Evolutionary conservation across 2,797 vertebrate species (phyloP), one percentile per base, ranked within the genome.

Genomic region (Clangula hyemalis): DNA sequence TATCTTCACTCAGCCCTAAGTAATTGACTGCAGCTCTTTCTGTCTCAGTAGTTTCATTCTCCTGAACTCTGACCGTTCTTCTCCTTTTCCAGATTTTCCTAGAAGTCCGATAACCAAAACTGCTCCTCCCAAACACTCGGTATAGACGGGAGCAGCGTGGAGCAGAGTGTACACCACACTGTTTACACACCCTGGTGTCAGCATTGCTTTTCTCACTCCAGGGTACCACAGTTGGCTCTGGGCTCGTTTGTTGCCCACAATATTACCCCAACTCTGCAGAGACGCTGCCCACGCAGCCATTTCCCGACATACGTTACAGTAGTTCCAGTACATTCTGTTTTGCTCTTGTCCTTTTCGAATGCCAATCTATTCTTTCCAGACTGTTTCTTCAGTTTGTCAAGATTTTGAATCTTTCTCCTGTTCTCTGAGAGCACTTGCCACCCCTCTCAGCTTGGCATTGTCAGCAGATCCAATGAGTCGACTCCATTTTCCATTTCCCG

Each of bases 341-440:
- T 64, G 60, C 51, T 68, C 43, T 56, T 10, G 3, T 79, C 84
- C 75, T 56, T 80, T 38, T 30, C 1, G 3, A 83, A 51, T 2
- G 3, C 24, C 77, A 21, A 1, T 28, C 64, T 85, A 41, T 76
- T 64, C 38, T 79, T 82, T 73, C 62, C 77, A 87, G 70, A 43
- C 60, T 19, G 20, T 66, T 91, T 39, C 58, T 78, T 72, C 90
- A 12, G 38, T 53, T 95, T 94, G 64, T 64, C 41, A 61, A 61
- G 89, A 56, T 68, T 83, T 32, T 62, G 17, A 75, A 47, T 62
- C 73, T 66, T 91, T 75, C 85, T 87, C 62, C 79, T 65, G 45
- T 28, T 96, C 66, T 66, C 66, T 68, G 77, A 90, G 70, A 94
- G 80, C 93, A 66, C 80, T 93, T 70, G 53, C 70, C 81, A 76